phyloP scores from a whole-genome alignment of 2,888 invertebrate genomes.

The Caradrina kadenii region DNA sequence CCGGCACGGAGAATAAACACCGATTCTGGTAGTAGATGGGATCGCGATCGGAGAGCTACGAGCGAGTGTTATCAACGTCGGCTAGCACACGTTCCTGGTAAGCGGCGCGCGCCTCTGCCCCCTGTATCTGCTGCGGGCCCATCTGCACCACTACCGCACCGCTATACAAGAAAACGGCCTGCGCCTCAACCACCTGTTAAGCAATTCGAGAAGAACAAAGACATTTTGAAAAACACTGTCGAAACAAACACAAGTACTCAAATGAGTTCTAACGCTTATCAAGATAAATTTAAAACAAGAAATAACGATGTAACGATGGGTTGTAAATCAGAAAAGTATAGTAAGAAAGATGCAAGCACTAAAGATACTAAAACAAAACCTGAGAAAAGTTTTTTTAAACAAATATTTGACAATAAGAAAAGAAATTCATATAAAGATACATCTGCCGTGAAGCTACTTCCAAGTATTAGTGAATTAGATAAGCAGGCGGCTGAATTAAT shows the following conservation, averaged over 20 bases:
- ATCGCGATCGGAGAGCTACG: constrained; percentile 89
- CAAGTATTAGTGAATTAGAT: constrained; percentile 95
- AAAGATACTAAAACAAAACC: constrained; percentile 80
- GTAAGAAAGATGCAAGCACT: constrained; percentile 70
- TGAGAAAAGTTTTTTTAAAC: constrained; percentile 90
- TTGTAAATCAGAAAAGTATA: constrained; percentile 76
- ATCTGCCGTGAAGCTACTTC: constrained; percentile 90
- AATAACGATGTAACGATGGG: constrained; percentile 62
- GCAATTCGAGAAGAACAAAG: constrained; percentile 64
- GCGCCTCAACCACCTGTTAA: constrained; percentile 90
- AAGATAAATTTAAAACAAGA: constrained; percentile 46
- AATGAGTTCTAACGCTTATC: constrained; percentile 69
- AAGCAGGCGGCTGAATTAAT: constrained; percentile 94
- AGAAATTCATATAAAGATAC: constrained; percentile 80
- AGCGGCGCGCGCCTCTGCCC: constrained; percentile 93
- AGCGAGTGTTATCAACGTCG: constrained; percentile 91
- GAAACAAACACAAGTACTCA: constrained; percentile 46
- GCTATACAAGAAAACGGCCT: constrained; percentile 84
- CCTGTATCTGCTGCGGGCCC: constrained; percentile 84
- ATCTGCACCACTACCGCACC: constrained; percentile 70
- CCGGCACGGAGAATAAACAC: constrained; percentile 67
- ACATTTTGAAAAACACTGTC: constrained; percentile 57
- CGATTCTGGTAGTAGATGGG: constrained; percentile 65
- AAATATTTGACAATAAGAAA: constrained; percentile 86
- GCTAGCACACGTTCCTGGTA: constrained; percentile 93